A percentile compares a stretch with the other conserved stretches of the same genome.
Conservation (phyloP, 2,888 invertebrate species). For the Quadroppia sp. region DNA sequence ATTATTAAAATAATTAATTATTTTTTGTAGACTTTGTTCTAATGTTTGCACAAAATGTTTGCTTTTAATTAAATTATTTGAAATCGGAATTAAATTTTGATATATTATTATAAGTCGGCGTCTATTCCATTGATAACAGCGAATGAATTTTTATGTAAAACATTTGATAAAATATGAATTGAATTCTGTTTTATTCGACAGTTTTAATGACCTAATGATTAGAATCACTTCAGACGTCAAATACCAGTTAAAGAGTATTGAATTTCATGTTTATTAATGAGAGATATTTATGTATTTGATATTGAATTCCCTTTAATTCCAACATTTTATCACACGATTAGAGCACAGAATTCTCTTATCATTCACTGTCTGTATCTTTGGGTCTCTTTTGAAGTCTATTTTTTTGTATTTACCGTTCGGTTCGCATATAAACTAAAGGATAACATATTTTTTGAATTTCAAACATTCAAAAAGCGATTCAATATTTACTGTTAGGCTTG, state of each 20-base stretch:
- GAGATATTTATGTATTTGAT: background rate
- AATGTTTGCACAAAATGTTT: background rate
- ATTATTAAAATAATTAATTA: too few relatives aligned
- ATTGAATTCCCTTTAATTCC: background rate
- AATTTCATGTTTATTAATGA: background rate
- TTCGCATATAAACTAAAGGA: background rate
- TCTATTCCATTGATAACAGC: background rate
- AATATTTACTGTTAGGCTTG: constrained; percentile 24
- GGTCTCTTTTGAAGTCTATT: background rate
- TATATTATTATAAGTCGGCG: background rate
- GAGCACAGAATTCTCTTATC: background rate
- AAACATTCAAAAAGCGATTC: background rate
- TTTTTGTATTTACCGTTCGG: background rate
- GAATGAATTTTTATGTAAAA: too few relatives aligned
- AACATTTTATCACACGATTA: constrained; percentile 7
- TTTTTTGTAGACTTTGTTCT: too few relatives aligned
- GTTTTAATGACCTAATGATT: background rate
- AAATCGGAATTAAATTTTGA: background rate
- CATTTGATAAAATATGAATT: background rate
- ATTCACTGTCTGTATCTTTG: background rate
- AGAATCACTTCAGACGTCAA: background rate
- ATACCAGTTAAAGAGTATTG: background rate
- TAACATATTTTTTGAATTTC: background rate
- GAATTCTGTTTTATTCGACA: background rate
- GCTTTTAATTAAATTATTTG: constrained; percentile 13